Base-by-base conservation (phyloP, 2,888 invertebrate species). In the Liodrosophila aerea region DNA sequence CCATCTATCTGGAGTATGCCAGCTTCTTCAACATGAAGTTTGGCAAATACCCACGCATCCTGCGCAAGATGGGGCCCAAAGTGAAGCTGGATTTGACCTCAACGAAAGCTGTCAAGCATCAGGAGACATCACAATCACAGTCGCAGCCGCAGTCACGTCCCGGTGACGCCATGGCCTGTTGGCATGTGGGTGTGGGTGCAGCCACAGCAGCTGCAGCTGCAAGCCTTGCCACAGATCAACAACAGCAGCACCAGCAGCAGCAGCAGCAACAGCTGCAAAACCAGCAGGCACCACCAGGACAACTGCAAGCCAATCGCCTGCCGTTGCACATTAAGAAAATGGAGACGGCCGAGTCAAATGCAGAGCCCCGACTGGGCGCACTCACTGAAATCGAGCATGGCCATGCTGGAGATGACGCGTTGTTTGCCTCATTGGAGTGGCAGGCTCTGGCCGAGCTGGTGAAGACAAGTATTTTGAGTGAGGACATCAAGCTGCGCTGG, bases 1-100 rank as follows among this genome's bases (percentile, higher is more conserved):
- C 95, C 36, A 95, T 98, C 71, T 90, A 98, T 57, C 93, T 96
- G 91, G 97, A 98, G 83, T 98, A 95, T 89, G 95, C 94, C 86
- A 95, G 95, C 67, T 98, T 95, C 90, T 96, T 95, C 89, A 93
- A 94, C 80, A 91, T 95, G 37, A 94, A 96, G 83, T 98, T 96
- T 91, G 95, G 95, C 88, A 96, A 95, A 88, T 93, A 94, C 88
- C 97, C 98, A 0, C 94, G 94, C 90, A 93, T 98, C 73, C 93
- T 95, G 46, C 94, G 94, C 76, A 87, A 87, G 60, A 44, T 65
- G 2, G 73, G 56, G 1, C 69, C 76, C 15, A 68, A 76, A 15
- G 51, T 86, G 1, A 88, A 85, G 31, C 13, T 87, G 40, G 88
- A 87, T 8, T 13, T 85, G 36, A 46, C n/a, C 22, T 1, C 46